Conservation (phyloP, 1,140 invertebrate species). For the Neelides sp. region DNA sequence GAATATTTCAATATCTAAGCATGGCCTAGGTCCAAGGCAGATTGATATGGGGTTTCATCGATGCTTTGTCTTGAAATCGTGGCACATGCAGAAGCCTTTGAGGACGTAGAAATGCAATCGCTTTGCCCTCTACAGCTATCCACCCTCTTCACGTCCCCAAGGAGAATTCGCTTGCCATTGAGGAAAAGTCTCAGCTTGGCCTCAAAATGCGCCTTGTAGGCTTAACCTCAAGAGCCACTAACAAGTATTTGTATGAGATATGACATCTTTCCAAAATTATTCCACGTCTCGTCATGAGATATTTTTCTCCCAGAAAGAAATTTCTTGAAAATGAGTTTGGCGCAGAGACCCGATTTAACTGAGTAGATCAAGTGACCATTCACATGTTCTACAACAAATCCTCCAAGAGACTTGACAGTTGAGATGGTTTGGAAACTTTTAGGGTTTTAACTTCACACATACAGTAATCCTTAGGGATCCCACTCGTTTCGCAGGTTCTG, state of each 20-base stretch:
- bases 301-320: constrained; percentile 22
- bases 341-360: constrained; percentile 6
- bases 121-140: constrained; percentile 45
- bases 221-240: constrained; percentile 41
- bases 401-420: constrained; percentile 12
- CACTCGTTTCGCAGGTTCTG: constrained; percentile 22
- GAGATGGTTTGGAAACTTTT: constrained; percentile 1
- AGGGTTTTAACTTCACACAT: constrained; percentile 27
- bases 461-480: constrained; percentile 25
- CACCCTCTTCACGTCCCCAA: constrained; percentile 46
- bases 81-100: constrained; percentile 42
- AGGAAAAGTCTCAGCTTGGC: constrained; percentile 32
- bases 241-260: constrained; percentile 33
- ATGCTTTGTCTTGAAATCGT: no score
- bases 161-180: constrained; percentile 41
- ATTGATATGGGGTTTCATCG: no score
- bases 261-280: constrained; percentile 19
- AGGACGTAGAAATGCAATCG: constrained; percentile 40
- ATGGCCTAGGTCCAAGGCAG: no score
- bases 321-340: constrained; percentile 18
- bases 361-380: constrained; percentile 12
- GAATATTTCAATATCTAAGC: no score
- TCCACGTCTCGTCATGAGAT: constrained; percentile 19
- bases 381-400: constrained; percentile 15
- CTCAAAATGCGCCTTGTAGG: constrained; percentile 47